Evolutionary conservation across 1,140 invertebrate genomes (phyloP).

Genomic region (Orchestia grillus): DNA sequence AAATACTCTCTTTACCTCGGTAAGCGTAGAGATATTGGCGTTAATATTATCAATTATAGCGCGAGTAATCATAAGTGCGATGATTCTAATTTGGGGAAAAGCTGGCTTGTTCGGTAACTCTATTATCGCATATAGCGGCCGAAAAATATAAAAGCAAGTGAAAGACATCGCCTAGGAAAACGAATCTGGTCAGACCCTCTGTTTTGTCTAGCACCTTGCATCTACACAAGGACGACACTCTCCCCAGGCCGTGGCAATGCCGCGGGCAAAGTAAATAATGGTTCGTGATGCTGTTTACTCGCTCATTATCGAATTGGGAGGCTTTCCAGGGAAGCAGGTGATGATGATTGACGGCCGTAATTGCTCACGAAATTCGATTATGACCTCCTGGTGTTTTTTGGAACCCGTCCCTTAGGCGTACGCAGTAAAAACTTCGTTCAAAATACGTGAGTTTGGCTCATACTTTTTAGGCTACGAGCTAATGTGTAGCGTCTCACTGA

Average conservation of each 20-base stretch:
- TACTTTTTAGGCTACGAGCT: no score
- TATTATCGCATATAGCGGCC: no score
- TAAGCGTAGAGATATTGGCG: no score
- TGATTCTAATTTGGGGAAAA: not conserved
- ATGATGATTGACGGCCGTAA: conserved; percentile 24
- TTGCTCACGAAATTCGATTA: conserved; percentile 4
- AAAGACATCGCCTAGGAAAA: not conserved
- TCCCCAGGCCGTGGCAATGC: not conserved
- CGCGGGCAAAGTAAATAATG: not conserved
- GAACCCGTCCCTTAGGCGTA: not conserved
- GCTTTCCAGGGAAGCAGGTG: not conserved
- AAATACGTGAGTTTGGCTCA: no score
- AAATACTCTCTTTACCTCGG: no score
- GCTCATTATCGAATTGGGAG: not conserved
- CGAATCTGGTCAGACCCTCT: no score
- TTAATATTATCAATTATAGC: no score
- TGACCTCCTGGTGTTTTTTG: not conserved
- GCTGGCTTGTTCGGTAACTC: not conserved
- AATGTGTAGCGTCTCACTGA: not conserved
- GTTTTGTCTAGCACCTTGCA: no score
- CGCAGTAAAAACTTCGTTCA: not conserved
- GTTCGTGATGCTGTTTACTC: conserved; percentile 17
- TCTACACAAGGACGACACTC: not conserved
- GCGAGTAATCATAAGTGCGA: not conserved
- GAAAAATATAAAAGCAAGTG: not conserved